Conservation (phyloP, 2,797 vertebrate genomes). For the Lagorchestes hirsutus region DNA sequence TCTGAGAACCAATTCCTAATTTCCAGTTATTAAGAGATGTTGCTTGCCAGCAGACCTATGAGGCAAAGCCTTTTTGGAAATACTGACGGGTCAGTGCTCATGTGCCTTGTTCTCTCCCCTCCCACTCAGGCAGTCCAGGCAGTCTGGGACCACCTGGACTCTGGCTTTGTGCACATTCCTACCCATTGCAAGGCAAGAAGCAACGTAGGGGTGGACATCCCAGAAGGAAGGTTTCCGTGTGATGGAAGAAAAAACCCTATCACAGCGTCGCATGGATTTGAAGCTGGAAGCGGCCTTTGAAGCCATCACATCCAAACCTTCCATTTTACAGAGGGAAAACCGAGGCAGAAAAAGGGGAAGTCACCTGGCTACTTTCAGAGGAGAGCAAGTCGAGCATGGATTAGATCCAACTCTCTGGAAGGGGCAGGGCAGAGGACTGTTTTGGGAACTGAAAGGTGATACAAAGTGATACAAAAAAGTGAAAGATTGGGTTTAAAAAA, state of each 20-base stretch:
- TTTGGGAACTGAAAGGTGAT: not conserved
- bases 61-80: not conserved
- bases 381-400: not conserved
- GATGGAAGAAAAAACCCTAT: not conserved
- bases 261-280: not conserved
- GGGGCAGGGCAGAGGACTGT: not conserved
- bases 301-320: not conserved
- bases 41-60: not conserved
- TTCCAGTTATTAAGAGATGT: accelerated
- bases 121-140: not conserved
- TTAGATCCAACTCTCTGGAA: not conserved
- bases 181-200: not conserved
- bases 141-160: not conserved
- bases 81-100: not conserved
- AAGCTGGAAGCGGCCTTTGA: not conserved
- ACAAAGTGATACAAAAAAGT: too few species aligned
- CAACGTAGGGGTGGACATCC: not conserved
- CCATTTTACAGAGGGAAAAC: not conserved
- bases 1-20: not conserved
- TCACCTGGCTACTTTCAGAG: not conserved
- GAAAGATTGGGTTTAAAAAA: too few species aligned
- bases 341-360: not conserved
- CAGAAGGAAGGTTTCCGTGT: not conserved
- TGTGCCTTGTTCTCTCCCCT: too few species aligned
- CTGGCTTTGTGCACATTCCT: not conserved